Base-by-base conservation (phyloP, 2,888 invertebrate genomes). In the Stenodema calcarata region DNA sequence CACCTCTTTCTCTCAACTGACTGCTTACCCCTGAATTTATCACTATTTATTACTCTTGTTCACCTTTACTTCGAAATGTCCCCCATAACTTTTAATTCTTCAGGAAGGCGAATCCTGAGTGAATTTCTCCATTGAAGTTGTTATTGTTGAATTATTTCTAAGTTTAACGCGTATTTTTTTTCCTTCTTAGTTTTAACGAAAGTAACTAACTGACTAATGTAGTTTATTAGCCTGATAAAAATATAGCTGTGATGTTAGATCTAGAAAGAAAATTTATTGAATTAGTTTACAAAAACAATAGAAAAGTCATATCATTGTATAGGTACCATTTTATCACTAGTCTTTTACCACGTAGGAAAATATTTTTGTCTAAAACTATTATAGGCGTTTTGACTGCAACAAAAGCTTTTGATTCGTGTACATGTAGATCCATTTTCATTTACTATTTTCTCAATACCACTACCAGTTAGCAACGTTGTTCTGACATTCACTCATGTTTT, bases 221-320 rank as follows among this genome's bases (percentile, higher is more conserved):
- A 78, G 78, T 27, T 12, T 23, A 23, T 62, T 78, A 80, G 80
- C 27, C 80, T 80, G 80, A 80, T 54, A 35, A 54, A 35, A 41
- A 42, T 18, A 80, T 80, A 80, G 62, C 80, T 80, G 80, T 80
- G 80, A 80, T 80, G 12, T 80, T 80, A 80, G 80, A 80, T 54
- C 80, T 80, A 80, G 80, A 80, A 3, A 12, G 2, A 44, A 78
- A 78, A 16, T 80, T 47, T 54, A 54, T 28, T 23, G 62, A 54
- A 16, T 50, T 54, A 30, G 80, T 16, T 73, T n/a, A 70, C 70
- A 73, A 35, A 73, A 14, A 73, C 30, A 9, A 54, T 80, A 80
- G 80, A 18, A 28, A 44, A 80, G 80, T 80, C 80, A 80, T 80
- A 80, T 80, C 80, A 80, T 50, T 54, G 54, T 54, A 80, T 80